phyloP scores from a whole-genome alignment of 2,797 vertebrate species.

The Clarias laeviceps region DNA sequence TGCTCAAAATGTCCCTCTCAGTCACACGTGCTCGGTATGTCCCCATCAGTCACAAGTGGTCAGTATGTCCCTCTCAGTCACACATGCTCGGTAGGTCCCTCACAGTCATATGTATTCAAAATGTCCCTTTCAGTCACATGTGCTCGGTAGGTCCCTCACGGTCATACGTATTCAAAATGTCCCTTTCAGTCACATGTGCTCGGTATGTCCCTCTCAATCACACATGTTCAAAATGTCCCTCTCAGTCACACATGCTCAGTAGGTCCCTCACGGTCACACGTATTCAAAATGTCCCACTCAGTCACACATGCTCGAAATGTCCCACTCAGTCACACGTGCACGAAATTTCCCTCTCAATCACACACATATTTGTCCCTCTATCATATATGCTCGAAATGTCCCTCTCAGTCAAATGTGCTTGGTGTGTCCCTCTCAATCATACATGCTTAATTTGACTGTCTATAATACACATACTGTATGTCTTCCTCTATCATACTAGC shows the following conservation, averaged over 20 bases:
- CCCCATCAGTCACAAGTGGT: not conserved
- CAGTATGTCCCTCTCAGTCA: not conserved
- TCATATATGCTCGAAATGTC: not conserved
- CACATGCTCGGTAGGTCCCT: no score
- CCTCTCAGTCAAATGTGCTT: not conserved
- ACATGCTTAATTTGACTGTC: not conserved
- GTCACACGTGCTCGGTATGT: not conserved
- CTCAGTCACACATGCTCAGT: not conserved
- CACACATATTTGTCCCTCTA: not conserved
- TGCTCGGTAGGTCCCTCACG: no score
- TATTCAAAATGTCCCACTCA: no score
- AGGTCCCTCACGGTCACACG: not conserved
- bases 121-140: no score
- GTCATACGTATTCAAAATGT: not conserved
- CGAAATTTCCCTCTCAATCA: not conserved
- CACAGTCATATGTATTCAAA: no score
- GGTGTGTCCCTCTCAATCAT: not conserved
- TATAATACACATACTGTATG: no score
- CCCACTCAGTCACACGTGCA: not conserved
- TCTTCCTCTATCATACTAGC: no score
- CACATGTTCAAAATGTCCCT: not conserved
- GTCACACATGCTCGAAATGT: not conserved
- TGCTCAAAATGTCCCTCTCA: no score
- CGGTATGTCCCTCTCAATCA: not conserved
- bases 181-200: not conserved